Percentiles rank a stretch among this genome's conserved stretches.
Evolutionary conservation across 2,797 vertebrate species (phyloP).

Genomic region (Nannoperca australis): DNA sequence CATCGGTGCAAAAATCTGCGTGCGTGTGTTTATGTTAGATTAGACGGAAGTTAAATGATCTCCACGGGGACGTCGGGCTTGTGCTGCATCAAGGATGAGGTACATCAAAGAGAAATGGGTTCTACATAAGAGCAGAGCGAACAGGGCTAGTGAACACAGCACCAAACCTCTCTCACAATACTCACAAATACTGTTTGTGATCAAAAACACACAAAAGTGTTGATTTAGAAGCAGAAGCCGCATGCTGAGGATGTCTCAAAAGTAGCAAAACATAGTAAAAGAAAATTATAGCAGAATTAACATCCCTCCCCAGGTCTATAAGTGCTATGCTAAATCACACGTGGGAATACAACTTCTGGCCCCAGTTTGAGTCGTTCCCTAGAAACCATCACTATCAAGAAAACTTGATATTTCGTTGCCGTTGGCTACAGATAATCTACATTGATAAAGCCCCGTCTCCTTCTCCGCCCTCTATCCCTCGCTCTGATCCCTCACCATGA

Average conservation of each 20-base stretch:
- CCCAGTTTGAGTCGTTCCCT: slow-evolving; percentile 5
- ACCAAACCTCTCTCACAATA: slow-evolving; percentile 3
- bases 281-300: slow-evolving; percentile 4
- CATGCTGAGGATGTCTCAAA: slow-evolving; percentile 17
- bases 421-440: slow-evolving; percentile 33
- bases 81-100: slow-evolving; percentile 59
- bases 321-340: slow-evolving; percentile 1
- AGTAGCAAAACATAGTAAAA: neutral
- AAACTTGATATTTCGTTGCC: slow-evolving; percentile 17
- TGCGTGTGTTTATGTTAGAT: slow-evolving; percentile 60
- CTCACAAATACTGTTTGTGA: no score
- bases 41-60: slow-evolving; percentile 59
- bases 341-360: slow-evolving; percentile 23
- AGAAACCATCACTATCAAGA: slow-evolving; percentile 18
- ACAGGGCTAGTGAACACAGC: slow-evolving; percentile 24
- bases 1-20: slow-evolving; percentile 2
- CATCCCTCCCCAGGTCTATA: neutral
- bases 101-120: slow-evolving; percentile 63
- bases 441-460: slow-evolving; percentile 31
- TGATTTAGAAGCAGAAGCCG: slow-evolving; percentile 13
- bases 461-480: neutral
- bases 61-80: slow-evolving; percentile 49
- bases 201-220: slow-evolving; percentile 7
- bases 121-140: slow-evolving; percentile 28
- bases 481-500: slow-evolving; percentile 36